Percentiles rank a stretch among this genome's conserved stretches.
Conservation (phyloP, 2,888 invertebrate species). For the Ophion slaviceki region DNA sequence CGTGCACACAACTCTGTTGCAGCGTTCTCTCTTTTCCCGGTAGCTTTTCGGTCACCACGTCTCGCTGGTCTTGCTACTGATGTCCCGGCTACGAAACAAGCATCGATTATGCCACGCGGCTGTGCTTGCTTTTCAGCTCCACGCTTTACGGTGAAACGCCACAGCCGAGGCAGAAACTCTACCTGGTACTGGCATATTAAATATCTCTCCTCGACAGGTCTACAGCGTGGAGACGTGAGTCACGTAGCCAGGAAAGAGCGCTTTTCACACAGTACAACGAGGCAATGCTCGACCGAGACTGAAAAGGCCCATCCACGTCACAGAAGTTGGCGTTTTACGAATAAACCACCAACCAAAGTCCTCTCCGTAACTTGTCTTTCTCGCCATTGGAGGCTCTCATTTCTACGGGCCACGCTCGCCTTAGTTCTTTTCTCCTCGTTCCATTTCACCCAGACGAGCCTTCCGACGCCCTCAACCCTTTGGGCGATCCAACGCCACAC, state of each 20-base stretch:
- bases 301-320: constrained; percentile 32
- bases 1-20: constrained; percentile 19
- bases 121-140: constrained; percentile 61
- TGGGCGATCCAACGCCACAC: constrained; percentile 25
- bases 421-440: constrained; percentile 5
- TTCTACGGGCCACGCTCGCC: neutral
- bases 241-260: constrained; percentile 34
- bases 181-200: constrained; percentile 72
- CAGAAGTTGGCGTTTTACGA: constrained; percentile 40
- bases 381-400: constrained; percentile 35
- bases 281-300: constrained; percentile 6
- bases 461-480: constrained; percentile 10
- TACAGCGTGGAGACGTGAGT: constrained; percentile 4
- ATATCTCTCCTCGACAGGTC: constrained; percentile 56
- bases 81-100: constrained; percentile 36
- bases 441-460: constrained; percentile 34
- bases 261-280: constrained; percentile 12
- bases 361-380: constrained; percentile 17
- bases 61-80: constrained; percentile 47
- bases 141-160: constrained; percentile 16
- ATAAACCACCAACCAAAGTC: constrained; percentile 9
- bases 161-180: constrained; percentile 69
- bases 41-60: constrained; percentile 52
- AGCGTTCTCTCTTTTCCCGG: constrained; percentile 34
- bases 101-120: constrained; percentile 67